These are phyloP conservation scores for Labeo rohita DNA, from an alignment of 2,113 vertebrate genomes.

Conservation along the genomic window DNA sequence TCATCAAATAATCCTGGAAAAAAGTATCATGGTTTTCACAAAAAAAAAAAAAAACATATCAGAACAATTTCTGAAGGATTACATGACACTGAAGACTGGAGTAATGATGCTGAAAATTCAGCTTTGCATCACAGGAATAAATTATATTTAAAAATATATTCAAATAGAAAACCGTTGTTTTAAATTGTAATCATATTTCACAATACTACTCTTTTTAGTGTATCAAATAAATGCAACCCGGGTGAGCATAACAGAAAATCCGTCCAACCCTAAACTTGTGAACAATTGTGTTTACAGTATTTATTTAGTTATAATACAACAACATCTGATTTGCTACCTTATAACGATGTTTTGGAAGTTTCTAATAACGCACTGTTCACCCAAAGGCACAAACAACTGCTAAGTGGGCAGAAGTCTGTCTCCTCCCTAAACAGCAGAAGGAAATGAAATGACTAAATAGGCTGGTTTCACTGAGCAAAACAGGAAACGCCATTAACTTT, in stretches of 20 bases:
- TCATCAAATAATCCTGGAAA: not conserved
- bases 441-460: slow-evolving; percentile 27
- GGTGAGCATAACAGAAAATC: no score
- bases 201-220: no score
- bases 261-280: not conserved
- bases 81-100: not conserved
- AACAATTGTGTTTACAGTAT: not conserved
- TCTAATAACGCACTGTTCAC: slow-evolving; percentile 12
- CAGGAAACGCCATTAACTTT: slow-evolving; percentile 29
- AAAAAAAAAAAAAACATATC: not conserved
- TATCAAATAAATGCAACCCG: not conserved
- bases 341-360: not conserved
- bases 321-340: not conserved
- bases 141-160: no score
- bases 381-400: not conserved
- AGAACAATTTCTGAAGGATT: not conserved
- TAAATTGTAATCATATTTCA: no score
- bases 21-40: not conserved
- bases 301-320: not conserved
- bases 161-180: no score
- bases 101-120: not conserved
- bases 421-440: slow-evolving; percentile 20
- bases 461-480: slow-evolving; percentile 16
- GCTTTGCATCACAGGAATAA: no score
- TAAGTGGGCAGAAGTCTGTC: not conserved